Conservation (phyloP, 2,113 vertebrate species). For the Orientallactaga bullata region DNA sequence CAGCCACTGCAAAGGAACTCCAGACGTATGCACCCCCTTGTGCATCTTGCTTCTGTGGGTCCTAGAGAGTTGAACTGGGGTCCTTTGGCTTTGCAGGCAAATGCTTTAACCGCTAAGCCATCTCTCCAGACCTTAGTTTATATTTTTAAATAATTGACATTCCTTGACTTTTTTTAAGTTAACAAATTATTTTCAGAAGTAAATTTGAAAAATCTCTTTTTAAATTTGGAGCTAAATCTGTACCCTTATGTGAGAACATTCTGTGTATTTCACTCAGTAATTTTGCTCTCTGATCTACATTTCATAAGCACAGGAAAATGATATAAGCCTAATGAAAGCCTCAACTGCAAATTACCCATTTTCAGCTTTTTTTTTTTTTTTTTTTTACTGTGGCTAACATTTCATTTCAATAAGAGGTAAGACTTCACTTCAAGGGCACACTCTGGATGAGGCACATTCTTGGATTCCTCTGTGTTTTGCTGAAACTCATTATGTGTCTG, state of each 20-base stretch:
- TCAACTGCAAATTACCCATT: background rate
- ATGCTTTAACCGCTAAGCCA: too few relatives aligned
- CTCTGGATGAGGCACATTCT: constrained; percentile 37
- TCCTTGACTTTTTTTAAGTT: constrained; percentile 56
- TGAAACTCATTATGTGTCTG: constrained; percentile 55
- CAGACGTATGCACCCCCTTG: too few relatives aligned
- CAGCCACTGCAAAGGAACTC: too few relatives aligned
- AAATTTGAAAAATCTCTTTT: constrained; percentile 53
- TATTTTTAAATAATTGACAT: background rate
- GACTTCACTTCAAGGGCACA: constrained; percentile 64
- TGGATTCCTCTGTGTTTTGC: constrained; percentile 57
- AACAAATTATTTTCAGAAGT: constrained; percentile 49
- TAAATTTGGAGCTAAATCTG: background rate
- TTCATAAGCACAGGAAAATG: constrained; percentile 25
- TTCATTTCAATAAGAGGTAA: constrained; percentile 55
- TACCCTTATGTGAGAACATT: constrained; percentile 27
- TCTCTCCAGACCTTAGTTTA: too few relatives aligned
- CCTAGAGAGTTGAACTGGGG: too few relatives aligned
- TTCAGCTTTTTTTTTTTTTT: constrained; percentile 36
- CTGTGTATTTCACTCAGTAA: constrained; percentile 24
- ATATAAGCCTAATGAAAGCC: background rate
- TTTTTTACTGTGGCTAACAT: constrained; percentile 13
- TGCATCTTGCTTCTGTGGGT: too few relatives aligned
- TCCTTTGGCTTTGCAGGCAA: too few relatives aligned
- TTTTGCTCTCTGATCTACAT: constrained; percentile 55